phyloP scores from a whole-genome alignment of 2,888 invertebrate species.

The Congeria kusceri region DNA sequence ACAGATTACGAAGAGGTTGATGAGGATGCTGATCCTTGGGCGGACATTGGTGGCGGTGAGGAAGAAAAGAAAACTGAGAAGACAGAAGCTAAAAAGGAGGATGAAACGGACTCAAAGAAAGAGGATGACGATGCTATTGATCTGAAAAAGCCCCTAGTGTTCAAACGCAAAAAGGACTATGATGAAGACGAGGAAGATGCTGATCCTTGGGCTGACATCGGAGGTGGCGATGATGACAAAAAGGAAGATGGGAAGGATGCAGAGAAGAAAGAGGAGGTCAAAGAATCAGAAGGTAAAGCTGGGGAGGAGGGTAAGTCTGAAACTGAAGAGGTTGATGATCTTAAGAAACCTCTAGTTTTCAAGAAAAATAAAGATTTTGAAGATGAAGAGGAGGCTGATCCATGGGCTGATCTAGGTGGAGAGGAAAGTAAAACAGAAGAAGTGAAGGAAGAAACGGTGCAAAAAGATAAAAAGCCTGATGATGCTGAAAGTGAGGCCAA shows the following conservation, averaged over 20 bases:
- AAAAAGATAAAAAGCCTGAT: constrained; percentile 15
- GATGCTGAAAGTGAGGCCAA: constrained; percentile 11
- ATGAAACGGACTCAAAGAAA: not conserved
- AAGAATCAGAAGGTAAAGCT: constrained; percentile 10
- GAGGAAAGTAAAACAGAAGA: constrained; percentile 25
- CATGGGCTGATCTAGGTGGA: constrained; percentile 34
- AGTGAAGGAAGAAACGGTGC: constrained; percentile 19
- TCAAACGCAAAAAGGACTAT: constrained; percentile 50
- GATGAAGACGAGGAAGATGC: constrained; percentile 50
- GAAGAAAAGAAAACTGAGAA: constrained; percentile 7
- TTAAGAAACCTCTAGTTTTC: constrained; percentile 38
- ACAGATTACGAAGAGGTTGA: constrained; percentile 50
- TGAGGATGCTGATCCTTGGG: constrained; percentile 53
- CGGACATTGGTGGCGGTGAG: constrained; percentile 14
- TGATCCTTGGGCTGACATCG: constrained; percentile 32
- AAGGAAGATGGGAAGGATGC: constrained; percentile 31
- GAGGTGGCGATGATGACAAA: constrained; percentile 21
- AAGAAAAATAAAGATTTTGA: constrained; percentile 47
- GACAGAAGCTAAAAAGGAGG: constrained; percentile 2
- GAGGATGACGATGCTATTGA: constrained; percentile 14
- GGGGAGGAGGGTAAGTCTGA: constrained; percentile 14
- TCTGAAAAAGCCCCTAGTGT: constrained; percentile 38
- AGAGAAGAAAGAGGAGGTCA: constrained; percentile 25
- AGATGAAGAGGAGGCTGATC: constrained; percentile 45
- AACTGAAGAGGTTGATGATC: constrained; percentile 25